These are phyloP conservation scores for Zosterops hypoxanthus DNA, from an alignment of 2,113 vertebrate genomes.

Conservation along the genomic window DNA sequence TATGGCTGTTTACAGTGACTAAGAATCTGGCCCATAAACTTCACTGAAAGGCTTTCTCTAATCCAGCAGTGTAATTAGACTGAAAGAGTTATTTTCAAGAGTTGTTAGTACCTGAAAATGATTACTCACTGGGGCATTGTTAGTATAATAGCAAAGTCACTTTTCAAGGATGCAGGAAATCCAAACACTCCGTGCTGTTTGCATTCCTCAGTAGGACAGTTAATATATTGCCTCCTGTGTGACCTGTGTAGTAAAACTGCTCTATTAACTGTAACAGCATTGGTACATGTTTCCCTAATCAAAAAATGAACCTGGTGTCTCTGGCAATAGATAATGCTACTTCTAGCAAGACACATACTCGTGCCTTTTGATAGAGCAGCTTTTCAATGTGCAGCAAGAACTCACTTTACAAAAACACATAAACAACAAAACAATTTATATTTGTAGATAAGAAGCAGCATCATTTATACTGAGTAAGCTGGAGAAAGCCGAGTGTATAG, in stretches of 20 bases:
- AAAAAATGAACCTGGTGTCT: neutral
- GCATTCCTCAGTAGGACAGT: neutral
- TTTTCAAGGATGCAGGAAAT: neutral
- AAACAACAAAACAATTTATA: neutral
- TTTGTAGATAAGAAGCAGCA: neutral
- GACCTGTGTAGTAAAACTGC: neutral
- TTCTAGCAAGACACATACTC: neutral
- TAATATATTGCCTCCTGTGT: neutral
- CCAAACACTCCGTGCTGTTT: neutral
- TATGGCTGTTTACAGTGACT: neutral
- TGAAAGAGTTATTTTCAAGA: neutral
- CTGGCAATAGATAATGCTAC: neutral
- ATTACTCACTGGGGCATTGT: neutral
- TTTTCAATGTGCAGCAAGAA: neutral
- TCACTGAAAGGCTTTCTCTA: neutral
- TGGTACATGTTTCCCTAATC: neutral
- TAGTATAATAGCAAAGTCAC: neutral
- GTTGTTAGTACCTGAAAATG: constrained; percentile 16
- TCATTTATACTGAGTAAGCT: neutral
- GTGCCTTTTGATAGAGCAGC: neutral
- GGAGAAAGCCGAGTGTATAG: neutral
- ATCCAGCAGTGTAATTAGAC: neutral
- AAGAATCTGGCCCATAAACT: neutral
- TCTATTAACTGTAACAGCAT: neutral
- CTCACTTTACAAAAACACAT: neutral